A percentile compares a stretch with the other conserved stretches of the same genome.
phyloP scores from a whole-genome alignment of 53 echinoderm and acorn worm species.

The Actinopyga echinites region DNA sequence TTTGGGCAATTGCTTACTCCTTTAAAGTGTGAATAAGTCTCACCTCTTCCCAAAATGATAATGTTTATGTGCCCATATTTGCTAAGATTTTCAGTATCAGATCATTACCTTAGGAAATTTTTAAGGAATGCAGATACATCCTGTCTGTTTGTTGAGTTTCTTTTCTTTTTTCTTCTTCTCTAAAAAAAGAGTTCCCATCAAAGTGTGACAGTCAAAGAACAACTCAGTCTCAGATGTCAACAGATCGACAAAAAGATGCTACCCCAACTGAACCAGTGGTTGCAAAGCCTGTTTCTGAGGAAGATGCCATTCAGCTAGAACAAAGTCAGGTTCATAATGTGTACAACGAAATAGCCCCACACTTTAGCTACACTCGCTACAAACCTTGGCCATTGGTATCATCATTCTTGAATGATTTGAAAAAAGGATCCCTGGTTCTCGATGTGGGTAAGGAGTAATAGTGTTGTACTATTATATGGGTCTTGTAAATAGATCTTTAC shows the following conservation, averaged over 20 bases:
- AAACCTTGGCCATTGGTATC: conserved; percentile 89
- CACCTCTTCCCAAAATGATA: too few relatives aligned
- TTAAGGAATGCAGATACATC: too few relatives aligned
- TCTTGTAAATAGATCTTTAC: too few relatives aligned
- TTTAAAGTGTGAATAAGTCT: too few relatives aligned
- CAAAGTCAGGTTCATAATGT: conserved; percentile 81
- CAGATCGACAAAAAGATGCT: neutral
- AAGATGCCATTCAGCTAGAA: conserved; percentile 74
- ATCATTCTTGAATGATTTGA: conserved; percentile 63
- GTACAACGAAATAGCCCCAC: conserved; percentile 87
- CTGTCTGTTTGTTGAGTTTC: too few relatives aligned
- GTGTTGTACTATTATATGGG: too few relatives aligned
- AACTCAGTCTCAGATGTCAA: neutral
- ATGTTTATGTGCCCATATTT: too few relatives aligned
- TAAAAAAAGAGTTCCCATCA: conserved; percentile 82
- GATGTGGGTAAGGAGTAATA: conserved; percentile 76
- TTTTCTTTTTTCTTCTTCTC: too few relatives aligned
- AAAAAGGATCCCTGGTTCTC: conserved; percentile 64
- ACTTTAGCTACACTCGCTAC: conserved; percentile 96
- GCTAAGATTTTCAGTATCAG: too few relatives aligned
- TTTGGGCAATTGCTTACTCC: too few relatives aligned
- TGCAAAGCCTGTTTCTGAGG: conserved; percentile 63
- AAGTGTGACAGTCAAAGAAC: conserved; percentile 76
- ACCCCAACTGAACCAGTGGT: conserved; percentile 14
- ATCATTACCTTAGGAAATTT: too few relatives aligned